These are phyloP conservation scores for Myotis planiceps DNA, from an alignment of 2,797 vertebrate genomes.

Conservation along the genomic window DNA sequence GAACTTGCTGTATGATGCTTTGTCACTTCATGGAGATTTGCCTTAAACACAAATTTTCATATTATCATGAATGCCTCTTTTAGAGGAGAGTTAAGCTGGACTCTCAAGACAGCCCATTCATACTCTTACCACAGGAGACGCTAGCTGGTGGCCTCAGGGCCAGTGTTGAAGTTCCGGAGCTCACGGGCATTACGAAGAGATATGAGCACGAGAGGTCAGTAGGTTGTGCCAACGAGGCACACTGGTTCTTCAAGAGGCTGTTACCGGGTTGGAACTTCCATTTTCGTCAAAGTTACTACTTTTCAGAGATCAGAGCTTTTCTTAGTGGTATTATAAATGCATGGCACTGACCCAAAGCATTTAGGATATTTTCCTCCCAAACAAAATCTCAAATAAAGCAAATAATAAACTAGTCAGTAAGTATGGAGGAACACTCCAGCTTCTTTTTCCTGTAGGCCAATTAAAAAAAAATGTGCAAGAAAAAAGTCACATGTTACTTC, in stretches of 20 bases:
- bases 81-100: not conserved
- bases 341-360: not conserved
- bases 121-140: not conserved
- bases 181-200: not conserved
- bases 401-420: not conserved
- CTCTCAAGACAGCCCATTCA: not conserved
- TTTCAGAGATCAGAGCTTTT: not conserved
- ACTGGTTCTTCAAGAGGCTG: not conserved
- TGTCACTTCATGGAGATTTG: not conserved
- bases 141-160: not conserved
- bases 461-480: not conserved
- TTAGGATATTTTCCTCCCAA: not conserved
- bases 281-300: not conserved
- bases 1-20: not conserved
- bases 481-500: conserved; percentile 44
- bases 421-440: not conserved
- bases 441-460: conserved; percentile 8
- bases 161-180: not conserved
- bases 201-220: fast-evolving
- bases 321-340: not conserved
- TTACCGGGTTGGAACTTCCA: not conserved
- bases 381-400: not conserved
- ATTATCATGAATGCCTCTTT: not conserved
- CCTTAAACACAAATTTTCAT: conserved; percentile 14
- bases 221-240: too few relatives aligned